Conservation (phyloP, 2,888 invertebrate genomes). For the Suillia variegata region DNA sequence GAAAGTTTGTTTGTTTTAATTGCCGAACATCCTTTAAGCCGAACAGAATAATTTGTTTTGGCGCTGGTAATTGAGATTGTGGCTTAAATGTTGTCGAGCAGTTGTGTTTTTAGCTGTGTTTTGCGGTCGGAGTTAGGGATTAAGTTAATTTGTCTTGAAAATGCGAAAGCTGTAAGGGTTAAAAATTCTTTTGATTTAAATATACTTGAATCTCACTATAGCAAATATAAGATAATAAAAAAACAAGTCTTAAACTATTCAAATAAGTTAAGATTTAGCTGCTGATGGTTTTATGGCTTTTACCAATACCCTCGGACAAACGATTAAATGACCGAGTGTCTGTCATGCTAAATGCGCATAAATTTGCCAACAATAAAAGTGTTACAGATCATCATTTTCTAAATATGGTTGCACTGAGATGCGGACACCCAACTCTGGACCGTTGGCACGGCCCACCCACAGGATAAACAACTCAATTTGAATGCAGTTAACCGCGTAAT, state of each 20-base stretch:
- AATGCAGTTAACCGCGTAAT: slow-evolving; percentile 61
- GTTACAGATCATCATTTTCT: slow-evolving; percentile 41
- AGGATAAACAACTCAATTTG: slow-evolving; percentile 60
- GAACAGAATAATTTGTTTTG: slow-evolving; percentile 47
- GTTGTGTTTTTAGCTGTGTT: slow-evolving; percentile 2
- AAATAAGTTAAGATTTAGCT: no score
- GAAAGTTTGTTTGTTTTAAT: slow-evolving; percentile 43
- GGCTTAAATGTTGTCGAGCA: slow-evolving; percentile 22
- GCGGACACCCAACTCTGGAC: no score
- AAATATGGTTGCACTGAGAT: slow-evolving; percentile 12
- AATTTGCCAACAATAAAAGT: slow-evolving; percentile 46
- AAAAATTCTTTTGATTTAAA: no score
- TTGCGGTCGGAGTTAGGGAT: not conserved
- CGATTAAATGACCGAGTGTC: slow-evolving; percentile 8
- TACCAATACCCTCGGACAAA: no score
- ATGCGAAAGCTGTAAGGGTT: no score
- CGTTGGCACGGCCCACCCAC: slow-evolving; percentile 38
- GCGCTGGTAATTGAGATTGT: slow-evolving; percentile 43
- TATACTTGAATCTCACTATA: no score
- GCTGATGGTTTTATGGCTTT: slow-evolving; percentile 50
- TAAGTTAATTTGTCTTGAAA: not conserved
- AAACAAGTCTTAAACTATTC: no score
- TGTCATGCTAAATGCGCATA: slow-evolving; percentile 16
- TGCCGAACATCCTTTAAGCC: slow-evolving; percentile 43
- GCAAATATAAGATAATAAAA: no score